Evolutionary conservation across 1,140 invertebrate species (phyloP).

Genomic region (Ooceraea biroi): DNA sequence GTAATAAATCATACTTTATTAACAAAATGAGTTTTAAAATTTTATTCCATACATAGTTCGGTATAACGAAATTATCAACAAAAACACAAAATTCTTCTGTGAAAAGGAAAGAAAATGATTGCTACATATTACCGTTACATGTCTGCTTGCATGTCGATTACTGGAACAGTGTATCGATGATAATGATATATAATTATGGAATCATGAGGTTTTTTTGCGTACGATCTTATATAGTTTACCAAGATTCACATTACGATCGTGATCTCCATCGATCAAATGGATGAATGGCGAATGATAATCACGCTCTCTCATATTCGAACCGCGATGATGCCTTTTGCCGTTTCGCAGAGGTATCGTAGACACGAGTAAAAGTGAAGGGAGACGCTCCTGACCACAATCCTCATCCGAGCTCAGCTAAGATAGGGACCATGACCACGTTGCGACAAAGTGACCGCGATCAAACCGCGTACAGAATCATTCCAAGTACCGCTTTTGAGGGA

Average conservation of each 20-base stretch:
- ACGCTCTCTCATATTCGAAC: too few relatives aligned
- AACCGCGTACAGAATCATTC: slow-evolving; percentile 48
- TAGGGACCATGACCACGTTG: slow-evolving; percentile 81
- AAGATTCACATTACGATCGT: slow-evolving; percentile 11
- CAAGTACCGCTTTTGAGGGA: slow-evolving; percentile 11
- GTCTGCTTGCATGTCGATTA: slow-evolving; percentile 32
- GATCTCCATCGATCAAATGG: slow-evolving; percentile 6
- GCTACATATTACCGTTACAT: neutral
- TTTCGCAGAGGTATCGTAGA: slow-evolving; percentile 40
- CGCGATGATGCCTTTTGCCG: neutral
- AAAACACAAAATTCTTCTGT: too few relatives aligned
- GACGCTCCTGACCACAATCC: slow-evolving; percentile 74
- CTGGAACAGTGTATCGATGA: neutral
- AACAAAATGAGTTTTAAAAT: slow-evolving; percentile 14
- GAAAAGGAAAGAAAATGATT: neutral
- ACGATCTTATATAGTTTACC: neutral
- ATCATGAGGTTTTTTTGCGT: neutral
- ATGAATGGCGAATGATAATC: neutral
- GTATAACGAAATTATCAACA: too few relatives aligned
- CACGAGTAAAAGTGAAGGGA: slow-evolving; percentile 78
- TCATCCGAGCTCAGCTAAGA: too few relatives aligned
- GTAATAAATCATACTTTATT: neutral
- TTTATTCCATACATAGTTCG: too few relatives aligned
- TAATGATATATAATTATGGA: slow-evolving; percentile 41
- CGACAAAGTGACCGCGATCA: slow-evolving; percentile 77